Conservation (phyloP, 2,888 invertebrate genomes). For the Exocentrus adspersus region DNA sequence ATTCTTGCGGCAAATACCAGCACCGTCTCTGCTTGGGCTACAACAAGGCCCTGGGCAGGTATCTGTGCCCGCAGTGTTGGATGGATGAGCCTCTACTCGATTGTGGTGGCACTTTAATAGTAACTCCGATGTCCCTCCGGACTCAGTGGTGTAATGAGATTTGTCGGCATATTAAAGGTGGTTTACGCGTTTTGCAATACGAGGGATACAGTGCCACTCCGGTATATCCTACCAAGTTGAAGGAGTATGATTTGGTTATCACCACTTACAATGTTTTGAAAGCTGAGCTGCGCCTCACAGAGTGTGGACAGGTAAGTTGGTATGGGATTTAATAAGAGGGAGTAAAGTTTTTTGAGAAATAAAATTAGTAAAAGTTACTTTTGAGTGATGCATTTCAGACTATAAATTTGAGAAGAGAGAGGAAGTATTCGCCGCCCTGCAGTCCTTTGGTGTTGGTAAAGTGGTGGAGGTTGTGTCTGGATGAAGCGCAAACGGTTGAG, state of each 20-base stretch:
- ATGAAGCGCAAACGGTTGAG: constrained; percentile 86
- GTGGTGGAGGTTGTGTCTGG: constrained; percentile 83
- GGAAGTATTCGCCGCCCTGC: constrained; percentile 71
- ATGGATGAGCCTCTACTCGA: constrained; percentile 63
- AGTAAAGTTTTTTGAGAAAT: not conserved
- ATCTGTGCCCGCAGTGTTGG: constrained; percentile 77
- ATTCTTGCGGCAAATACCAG: constrained; percentile 69
- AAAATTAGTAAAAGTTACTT: too few species aligned
- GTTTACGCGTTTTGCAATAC: constrained; percentile 68
- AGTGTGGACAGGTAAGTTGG: constrained; percentile 62
- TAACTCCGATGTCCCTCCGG: constrained; percentile 74
- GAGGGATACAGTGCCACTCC: constrained; percentile 64
- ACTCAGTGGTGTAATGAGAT: constrained; percentile 81
- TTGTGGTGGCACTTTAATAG: constrained; percentile 75
- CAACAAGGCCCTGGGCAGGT: constrained; percentile 61
- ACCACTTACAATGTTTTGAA: constrained; percentile 76
- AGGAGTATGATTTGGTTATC: constrained; percentile 75
- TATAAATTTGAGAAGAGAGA: constrained; percentile 61
- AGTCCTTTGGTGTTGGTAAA: constrained; percentile 75
- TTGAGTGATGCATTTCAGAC: constrained; percentile 37
- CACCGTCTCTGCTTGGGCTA: constrained; percentile 72
- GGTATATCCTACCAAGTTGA: constrained; percentile 71
- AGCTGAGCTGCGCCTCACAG: constrained; percentile 71
- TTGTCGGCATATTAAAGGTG: constrained; percentile 68
- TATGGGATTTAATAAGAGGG: too few species aligned